phyloP scores from a whole-genome alignment of 2,113 vertebrate genomes.

The Paraplagusia blochii region DNA sequence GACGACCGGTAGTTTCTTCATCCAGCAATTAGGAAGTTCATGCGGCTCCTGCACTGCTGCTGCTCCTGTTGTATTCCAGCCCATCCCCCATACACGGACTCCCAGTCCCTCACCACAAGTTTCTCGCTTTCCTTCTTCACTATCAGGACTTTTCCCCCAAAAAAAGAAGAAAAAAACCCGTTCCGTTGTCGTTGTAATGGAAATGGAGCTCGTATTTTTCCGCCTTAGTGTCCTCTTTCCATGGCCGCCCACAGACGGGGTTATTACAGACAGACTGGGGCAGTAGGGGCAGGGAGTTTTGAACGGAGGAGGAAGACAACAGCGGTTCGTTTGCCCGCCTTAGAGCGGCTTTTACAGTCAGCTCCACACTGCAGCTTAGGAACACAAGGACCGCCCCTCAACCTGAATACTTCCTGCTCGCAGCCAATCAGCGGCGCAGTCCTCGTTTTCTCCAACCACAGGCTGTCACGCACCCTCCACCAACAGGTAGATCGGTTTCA shows the following conservation, averaged over 20 bases:
- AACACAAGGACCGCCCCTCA: constrained; percentile 51
- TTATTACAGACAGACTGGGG: constrained; percentile 16
- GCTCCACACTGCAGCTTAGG: constrained; percentile 34
- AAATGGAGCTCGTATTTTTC: background rate
- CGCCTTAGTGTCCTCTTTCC: constrained; percentile 20
- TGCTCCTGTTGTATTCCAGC: constrained; percentile 49
- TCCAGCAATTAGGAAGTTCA: constrained; percentile 58
- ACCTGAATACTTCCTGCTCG: constrained; percentile 36
- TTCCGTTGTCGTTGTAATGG: background rate
- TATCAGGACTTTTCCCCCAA: constrained; percentile 19
- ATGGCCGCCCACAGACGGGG: constrained; percentile 6
- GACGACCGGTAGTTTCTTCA: constrained; percentile 59
- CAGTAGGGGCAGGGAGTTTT: constrained; percentile 6
- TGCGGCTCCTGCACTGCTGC: constrained; percentile 57
- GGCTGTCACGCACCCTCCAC: constrained; percentile 1
- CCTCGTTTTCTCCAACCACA: constrained; percentile 34
- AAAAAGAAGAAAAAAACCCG: background rate
- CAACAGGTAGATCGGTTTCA: constrained; percentile 20
- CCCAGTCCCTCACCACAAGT: constrained; percentile 40
- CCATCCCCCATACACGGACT: constrained; percentile 65
- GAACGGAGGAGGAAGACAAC: constrained; percentile 50
- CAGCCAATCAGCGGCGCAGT: constrained; percentile 45
- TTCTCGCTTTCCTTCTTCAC: constrained; percentile 31
- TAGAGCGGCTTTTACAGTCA: constrained; percentile 2
- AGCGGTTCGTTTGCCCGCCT: constrained; percentile 62